Conservation (phyloP, 2,888 invertebrate species). For the Caenorhabditis sulstoni region DNA sequence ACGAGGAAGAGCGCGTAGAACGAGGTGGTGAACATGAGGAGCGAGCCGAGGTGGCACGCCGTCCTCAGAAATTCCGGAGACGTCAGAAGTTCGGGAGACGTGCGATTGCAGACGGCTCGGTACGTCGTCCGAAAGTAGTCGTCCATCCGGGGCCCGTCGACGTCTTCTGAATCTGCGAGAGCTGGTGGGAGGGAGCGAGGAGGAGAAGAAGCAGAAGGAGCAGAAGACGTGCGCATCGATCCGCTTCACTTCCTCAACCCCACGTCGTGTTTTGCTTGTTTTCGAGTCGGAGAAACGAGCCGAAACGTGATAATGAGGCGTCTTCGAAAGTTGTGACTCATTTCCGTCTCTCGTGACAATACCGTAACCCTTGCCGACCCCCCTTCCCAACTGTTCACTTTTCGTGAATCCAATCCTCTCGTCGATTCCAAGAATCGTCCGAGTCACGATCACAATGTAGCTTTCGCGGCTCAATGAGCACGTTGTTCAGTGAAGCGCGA, state of each 20-base stretch:
- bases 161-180: background rate
- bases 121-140: conserved; percentile 6
- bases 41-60: conserved; percentile 8
- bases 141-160: background rate
- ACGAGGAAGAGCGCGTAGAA: conserved; percentile 9
- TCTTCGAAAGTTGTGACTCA: too few species aligned
- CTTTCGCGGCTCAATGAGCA: background rate
- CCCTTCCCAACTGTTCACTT: too few species aligned
- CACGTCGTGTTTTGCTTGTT: background rate
- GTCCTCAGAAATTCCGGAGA: conserved; percentile 10
- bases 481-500: background rate
- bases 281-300: background rate
- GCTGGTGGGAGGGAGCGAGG: background rate
- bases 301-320: too few species aligned
- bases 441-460: background rate
- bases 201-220: too few species aligned
- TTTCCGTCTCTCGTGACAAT: too few species aligned
- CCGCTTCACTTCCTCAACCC: background rate
- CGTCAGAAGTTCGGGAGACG: background rate
- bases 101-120: background rate
- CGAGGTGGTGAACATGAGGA: conserved; percentile 15
- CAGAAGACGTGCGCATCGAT: conserved; percentile 2
- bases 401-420: too few species aligned
- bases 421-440: background rate
- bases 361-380: too few species aligned